These are phyloP conservation scores for Saccopteryx bilineata DNA, from an alignment of 2,113 vertebrate species.

Conservation along the genomic window DNA sequence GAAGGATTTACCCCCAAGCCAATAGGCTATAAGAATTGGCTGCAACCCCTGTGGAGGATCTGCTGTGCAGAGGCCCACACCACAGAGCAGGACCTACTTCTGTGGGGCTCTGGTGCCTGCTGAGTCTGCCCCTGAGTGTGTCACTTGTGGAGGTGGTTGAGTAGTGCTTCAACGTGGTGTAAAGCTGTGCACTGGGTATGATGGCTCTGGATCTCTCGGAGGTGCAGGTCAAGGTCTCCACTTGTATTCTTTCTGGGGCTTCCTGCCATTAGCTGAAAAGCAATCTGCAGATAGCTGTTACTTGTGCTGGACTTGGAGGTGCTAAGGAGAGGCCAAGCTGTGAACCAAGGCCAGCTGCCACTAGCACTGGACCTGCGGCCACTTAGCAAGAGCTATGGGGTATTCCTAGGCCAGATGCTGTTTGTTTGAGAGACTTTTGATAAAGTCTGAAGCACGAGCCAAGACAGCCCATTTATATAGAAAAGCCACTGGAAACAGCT, in stretches of 20 bases:
- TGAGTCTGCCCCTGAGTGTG: background rate
- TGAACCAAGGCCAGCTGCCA: background rate
- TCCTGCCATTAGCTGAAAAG: background rate
- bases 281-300: background rate
- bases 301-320: background rate
- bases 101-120: background rate
- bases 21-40: background rate
- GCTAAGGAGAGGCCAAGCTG: background rate
- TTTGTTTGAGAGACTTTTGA: background rate
- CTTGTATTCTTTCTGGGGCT: background rate
- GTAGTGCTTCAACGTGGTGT: background rate
- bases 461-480: background rate
- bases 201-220: background rate
- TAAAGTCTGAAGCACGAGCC: background rate
- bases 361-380: background rate
- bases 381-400: background rate
- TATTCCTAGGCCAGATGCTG: background rate
- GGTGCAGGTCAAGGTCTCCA: background rate
- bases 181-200: background rate
- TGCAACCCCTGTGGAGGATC: background rate
- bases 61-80: background rate
- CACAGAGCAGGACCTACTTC: background rate
- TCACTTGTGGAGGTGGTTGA: background rate
- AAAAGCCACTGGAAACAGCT: background rate
- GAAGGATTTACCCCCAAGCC: background rate